Evolutionary conservation across 2,888 invertebrate genomes (phyloP).

Genomic region (Amphipoea oculea): DNA sequence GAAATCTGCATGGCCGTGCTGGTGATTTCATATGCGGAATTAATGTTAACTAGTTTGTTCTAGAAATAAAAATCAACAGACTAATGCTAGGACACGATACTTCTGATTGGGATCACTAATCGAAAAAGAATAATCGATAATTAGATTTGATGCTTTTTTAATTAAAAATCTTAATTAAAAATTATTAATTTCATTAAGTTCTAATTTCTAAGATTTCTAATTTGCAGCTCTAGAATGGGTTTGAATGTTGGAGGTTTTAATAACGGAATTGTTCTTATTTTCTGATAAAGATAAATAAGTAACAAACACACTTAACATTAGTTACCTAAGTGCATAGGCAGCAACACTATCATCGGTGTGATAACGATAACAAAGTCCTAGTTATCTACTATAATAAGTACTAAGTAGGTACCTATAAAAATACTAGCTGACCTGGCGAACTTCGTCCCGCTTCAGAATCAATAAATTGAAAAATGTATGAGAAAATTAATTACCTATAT

Average conservation of each 20-base stretch:
- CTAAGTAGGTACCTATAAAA: background rate
- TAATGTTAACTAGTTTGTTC: constrained; percentile 71
- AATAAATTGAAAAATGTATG: background rate
- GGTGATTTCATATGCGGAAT: constrained; percentile 69
- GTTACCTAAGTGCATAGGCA: background rate
- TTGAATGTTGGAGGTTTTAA: constrained; percentile 15
- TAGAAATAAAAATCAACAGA: constrained; percentile 65
- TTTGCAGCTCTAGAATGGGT: constrained; percentile 51
- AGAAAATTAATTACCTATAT: background rate
- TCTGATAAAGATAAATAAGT: background rate
- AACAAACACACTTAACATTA: background rate
- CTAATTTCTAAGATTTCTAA: constrained; percentile 61
- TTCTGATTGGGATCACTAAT: constrained; percentile 64
- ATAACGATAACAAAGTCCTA: background rate
- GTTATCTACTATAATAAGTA: background rate
- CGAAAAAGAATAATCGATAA: constrained; percentile 63
- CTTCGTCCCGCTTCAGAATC: no score
- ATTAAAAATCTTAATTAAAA: constrained; percentile 65
- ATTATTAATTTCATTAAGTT: constrained; percentile 63
- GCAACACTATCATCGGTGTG: background rate
- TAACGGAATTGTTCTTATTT: constrained; percentile 22
- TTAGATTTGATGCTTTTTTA: constrained; percentile 63
- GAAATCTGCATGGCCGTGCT: constrained; percentile 78
- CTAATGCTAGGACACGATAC: constrained; percentile 54
- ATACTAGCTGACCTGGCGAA: no score